A percentile compares a stretch with the other conserved stretches of the same genome.
These are phyloP conservation scores for Heteropelma amictum DNA, from an alignment of 2,888 invertebrate species.

Conservation along the genomic window DNA sequence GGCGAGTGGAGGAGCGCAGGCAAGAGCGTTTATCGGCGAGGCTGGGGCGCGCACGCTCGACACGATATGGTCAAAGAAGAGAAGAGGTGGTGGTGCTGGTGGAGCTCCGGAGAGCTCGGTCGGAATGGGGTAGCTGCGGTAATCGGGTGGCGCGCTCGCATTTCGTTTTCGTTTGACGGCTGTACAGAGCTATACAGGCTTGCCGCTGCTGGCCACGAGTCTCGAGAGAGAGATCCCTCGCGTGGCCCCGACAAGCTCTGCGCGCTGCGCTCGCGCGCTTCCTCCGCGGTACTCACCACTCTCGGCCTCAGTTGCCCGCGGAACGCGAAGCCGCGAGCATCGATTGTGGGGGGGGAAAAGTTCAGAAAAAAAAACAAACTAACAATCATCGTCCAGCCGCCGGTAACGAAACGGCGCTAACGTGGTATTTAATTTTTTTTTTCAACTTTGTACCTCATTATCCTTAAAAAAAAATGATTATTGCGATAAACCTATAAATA, in stretches of 20 bases:
- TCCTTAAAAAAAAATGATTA: too few species aligned
- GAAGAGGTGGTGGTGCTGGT: too few species aligned
- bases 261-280: constrained; percentile 36
- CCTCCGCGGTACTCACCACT: constrained; percentile 41
- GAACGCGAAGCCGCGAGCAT: constrained; percentile 72
- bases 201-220: too few species aligned
- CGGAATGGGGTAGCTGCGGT: constrained; percentile 60
- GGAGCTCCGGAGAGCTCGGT: constrained; percentile 44
- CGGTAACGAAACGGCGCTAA: not conserved
- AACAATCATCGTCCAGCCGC: not conserved
- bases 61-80: too few species aligned
- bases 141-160: constrained; percentile 40
- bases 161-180: constrained; percentile 62
- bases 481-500: too few species aligned
- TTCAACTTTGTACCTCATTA: too few species aligned
- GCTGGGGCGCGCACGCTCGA: not conserved
- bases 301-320: constrained; percentile 72
- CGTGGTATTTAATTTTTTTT: not conserved
- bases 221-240: not conserved
- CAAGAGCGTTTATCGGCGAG: too few species aligned
- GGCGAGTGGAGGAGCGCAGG: too few species aligned
- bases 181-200: constrained; percentile 13
- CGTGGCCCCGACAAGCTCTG: not conserved
- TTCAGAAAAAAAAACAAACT: not conserved
- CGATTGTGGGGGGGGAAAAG: constrained; percentile 58